A percentile compares a stretch with the other conserved stretches of the same genome.
phyloP scores from a whole-genome alignment of 2,888 invertebrate genomes.

The Zygaena filipendulae region DNA sequence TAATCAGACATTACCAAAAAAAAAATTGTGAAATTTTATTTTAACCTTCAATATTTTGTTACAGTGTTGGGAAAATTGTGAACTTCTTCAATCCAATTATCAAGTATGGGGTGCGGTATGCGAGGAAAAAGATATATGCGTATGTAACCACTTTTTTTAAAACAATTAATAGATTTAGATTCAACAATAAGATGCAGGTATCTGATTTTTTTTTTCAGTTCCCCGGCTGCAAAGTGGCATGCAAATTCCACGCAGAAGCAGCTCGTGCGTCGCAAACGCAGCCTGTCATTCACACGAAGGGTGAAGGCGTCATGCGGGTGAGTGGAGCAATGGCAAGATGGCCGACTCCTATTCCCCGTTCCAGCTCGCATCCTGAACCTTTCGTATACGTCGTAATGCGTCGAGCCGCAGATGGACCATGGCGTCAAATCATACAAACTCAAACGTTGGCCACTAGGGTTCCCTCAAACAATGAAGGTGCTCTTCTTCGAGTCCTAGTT shows the following conservation, averaged over 20 bases:
- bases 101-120: conserved; percentile 79
- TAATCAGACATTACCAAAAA: no score
- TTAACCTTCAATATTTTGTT: no score
- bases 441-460: conserved; percentile 72
- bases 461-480: conserved; percentile 72
- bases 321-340: conserved; percentile 72
- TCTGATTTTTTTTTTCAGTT: conserved; percentile 69
- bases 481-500: conserved; percentile 74
- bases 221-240: conserved; percentile 78
- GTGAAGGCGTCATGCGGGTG: conserved; percentile 74
- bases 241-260: conserved; percentile 74
- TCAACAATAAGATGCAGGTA: no score
- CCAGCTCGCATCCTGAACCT: conserved; percentile 67
- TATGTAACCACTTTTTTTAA: conserved; percentile 59
- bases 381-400: conserved; percentile 78
- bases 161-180: no score
- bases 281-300: conserved; percentile 77
- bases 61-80: conserved; percentile 83
- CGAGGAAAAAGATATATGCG: conserved; percentile 76
- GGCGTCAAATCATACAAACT: conserved; percentile 76
- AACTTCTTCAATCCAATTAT: conserved; percentile 77
- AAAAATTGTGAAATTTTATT: no score
- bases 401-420: conserved; percentile 71
- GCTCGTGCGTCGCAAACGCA: conserved; percentile 72
- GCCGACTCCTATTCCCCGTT: conserved; percentile 71